Conservation (phyloP, 2,888 invertebrate species). For the Tetragonisca angustula region DNA sequence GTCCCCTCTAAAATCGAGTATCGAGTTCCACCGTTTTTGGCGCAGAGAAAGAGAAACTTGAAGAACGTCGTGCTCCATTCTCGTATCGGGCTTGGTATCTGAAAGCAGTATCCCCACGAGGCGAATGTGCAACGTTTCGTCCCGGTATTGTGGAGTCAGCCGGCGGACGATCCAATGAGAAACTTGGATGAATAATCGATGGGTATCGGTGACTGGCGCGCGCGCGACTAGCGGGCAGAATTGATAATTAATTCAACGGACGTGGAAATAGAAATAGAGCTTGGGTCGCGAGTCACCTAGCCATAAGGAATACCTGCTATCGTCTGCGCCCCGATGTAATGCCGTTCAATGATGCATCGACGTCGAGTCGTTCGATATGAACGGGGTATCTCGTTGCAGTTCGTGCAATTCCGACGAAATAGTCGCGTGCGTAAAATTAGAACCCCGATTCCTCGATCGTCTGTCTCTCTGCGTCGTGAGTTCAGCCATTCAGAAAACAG, state of each 20-base stretch:
- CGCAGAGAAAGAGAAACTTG: neutral
- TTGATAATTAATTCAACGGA: conserved; percentile 79
- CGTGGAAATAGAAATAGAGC: conserved; percentile 78
- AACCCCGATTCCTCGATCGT: conserved; percentile 39
- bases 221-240: conserved; percentile 61
- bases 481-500: neutral
- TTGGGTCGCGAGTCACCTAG: neutral
- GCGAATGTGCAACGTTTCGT: neutral
- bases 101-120: conserved; percentile 2
- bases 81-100: conserved; percentile 20
- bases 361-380: conserved; percentile 36
- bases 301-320: conserved; percentile 12
- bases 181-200: conserved; percentile 62
- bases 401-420: conserved; percentile 38
- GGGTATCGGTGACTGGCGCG: conserved; percentile 60
- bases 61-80: neutral
- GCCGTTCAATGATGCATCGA: conserved; percentile 58
- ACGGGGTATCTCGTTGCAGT: conserved; percentile 22
- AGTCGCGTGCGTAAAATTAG: conserved; percentile 55
- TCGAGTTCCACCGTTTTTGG: neutral
- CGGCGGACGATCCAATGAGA: conserved; percentile 50
- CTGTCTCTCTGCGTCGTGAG: neutral
- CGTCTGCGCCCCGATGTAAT: conserved; percentile 28
- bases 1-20: neutral
- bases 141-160: conserved; percentile 25